Conservation (phyloP, 2,113 vertebrate species). For the Columbina picui region DNA sequence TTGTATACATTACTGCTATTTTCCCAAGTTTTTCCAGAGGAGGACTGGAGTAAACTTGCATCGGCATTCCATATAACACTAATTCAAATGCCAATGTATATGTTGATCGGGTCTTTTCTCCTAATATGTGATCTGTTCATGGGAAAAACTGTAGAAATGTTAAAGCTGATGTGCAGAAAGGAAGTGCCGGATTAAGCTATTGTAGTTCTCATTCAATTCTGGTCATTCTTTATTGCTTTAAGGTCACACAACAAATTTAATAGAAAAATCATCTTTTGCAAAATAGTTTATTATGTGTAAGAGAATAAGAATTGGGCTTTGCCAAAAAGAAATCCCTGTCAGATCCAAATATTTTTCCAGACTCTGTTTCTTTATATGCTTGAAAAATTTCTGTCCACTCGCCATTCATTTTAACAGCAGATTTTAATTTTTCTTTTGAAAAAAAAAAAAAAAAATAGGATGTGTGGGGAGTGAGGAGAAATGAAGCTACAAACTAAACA, state of each 20-base stretch:
- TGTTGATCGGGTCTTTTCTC: neutral
- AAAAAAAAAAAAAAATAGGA: neutral
- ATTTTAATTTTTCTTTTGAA: neutral
- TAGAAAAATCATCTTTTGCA: neutral
- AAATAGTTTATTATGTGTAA: neutral
- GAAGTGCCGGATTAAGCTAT: neutral
- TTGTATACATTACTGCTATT: neutral
- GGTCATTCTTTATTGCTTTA: neutral
- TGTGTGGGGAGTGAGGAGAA: neutral
- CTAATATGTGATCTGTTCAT: neutral
- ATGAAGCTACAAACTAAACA: neutral
- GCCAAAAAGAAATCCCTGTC: neutral
- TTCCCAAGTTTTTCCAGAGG: neutral
- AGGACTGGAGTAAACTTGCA: neutral
- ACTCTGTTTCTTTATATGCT: neutral
- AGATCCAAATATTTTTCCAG: neutral
- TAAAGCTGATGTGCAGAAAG: neutral
- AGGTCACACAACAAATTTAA: neutral
- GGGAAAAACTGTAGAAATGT: neutral
- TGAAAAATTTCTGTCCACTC: neutral
- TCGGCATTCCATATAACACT: neutral
- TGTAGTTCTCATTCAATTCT: neutral
- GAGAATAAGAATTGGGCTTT: neutral
- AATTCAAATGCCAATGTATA: neutral
- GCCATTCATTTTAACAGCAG: constrained; percentile 18